These are phyloP conservation scores for Meriones psammophilus DNA, from an alignment of 2,797 vertebrate species.

Conservation along the genomic window DNA sequence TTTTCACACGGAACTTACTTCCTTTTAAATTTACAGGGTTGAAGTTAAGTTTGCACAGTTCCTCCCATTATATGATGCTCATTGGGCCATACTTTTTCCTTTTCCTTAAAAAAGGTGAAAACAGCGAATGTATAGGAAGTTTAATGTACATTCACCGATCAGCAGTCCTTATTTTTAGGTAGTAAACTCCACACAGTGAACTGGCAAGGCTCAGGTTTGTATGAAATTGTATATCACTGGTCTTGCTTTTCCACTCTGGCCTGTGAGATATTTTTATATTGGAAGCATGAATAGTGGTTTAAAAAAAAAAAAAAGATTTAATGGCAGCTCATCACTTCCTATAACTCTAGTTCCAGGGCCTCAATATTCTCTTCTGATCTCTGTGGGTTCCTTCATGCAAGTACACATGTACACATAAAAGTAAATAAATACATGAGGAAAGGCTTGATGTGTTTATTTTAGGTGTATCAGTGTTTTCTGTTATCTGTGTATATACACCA, in stretches of 20 bases:
- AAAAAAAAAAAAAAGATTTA: background rate
- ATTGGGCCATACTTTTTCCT: background rate
- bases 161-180: background rate
- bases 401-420: background rate
- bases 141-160: background rate
- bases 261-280: constrained; percentile 28
- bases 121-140: background rate
- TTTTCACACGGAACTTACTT: background rate
- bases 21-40: constrained; percentile 11
- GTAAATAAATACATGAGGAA: no score
- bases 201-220: background rate
- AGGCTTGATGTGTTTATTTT: background rate
- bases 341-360: background rate
- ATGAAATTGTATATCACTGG: background rate
- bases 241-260: background rate
- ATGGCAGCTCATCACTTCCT: background rate
- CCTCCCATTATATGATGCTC: background rate
- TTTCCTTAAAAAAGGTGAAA: constrained; percentile 47
- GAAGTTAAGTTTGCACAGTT: constrained; percentile 36
- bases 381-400: background rate
- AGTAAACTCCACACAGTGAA: background rate
- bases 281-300: background rate
- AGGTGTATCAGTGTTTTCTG: background rate
- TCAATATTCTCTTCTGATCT: background rate
- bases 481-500: background rate